A percentile compares a stretch with the other conserved stretches of the same genome.
Evolutionary conservation across 2,113 vertebrate genomes (phyloP).

Genomic region (Megalops atlanticus): DNA sequence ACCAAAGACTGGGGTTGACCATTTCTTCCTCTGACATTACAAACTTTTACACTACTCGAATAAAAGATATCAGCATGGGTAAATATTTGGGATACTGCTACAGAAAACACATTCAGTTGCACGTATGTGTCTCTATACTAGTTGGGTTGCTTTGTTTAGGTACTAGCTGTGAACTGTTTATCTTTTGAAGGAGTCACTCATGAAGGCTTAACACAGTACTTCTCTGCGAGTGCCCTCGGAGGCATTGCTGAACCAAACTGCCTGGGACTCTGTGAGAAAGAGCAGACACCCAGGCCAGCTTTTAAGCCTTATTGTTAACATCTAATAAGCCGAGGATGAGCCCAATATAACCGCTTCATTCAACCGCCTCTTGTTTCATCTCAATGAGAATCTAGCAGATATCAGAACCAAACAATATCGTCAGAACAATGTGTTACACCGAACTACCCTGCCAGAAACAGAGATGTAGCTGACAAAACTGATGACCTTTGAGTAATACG

Average conservation of each 20-base stretch:
- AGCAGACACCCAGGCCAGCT: neutral
- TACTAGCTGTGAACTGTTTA: neutral
- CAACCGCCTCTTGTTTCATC: neutral
- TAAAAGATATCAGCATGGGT: neutral
- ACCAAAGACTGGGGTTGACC: neutral
- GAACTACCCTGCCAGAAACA: neutral
- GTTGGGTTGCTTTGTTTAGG: slow-evolving; percentile 6
- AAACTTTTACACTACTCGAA: neutral
- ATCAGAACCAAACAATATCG: neutral
- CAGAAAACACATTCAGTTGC: neutral
- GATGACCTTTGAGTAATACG: neutral
- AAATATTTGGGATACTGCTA: slow-evolving; percentile 1
- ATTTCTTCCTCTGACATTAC: neutral
- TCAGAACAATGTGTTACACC: neutral
- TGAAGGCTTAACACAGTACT: neutral
- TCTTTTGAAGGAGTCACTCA: neutral
- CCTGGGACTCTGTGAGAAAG: neutral
- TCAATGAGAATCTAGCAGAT: neutral
- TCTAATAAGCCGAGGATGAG: neutral
- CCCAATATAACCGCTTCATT: neutral
- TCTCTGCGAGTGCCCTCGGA: neutral
- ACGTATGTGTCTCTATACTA: neutral
- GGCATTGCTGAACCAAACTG: neutral
- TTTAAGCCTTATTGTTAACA: neutral
- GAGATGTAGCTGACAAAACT: neutral